Evolutionary conservation across 2,888 invertebrate genomes (phyloP).

Genomic region (Volucella inanis): DNA sequence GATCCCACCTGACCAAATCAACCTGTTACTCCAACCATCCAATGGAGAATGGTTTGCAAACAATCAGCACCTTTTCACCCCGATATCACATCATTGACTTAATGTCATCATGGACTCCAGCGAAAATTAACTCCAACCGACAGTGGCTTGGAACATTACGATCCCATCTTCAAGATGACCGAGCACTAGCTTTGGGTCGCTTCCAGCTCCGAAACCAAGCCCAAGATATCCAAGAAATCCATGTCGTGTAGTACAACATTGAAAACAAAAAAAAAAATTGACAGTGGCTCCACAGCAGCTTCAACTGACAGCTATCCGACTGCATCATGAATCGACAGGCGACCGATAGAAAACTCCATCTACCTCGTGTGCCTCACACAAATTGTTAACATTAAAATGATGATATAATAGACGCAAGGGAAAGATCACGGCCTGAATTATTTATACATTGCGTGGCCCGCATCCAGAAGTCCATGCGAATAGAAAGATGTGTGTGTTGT

Average conservation of each 20-base stretch:
- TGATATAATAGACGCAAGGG: conserved; percentile 72
- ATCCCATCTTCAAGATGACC: conserved; percentile 57
- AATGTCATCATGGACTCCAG: conserved; percentile 61
- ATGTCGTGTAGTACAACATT: conserved; percentile 15
- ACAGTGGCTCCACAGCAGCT: conserved; percentile 35
- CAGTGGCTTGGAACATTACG: conserved; percentile 55
- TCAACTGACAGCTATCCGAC: conserved; percentile 35
- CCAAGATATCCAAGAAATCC: neutral
- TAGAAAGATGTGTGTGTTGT: conserved; percentile 28
- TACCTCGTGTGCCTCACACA: conserved; percentile 60
- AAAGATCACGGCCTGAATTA: conserved; percentile 70
- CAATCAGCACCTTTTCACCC: conserved; percentile 72
- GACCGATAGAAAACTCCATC: conserved; percentile 54
- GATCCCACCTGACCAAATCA: conserved; percentile 43
- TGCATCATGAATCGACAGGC: conserved; percentile 49
- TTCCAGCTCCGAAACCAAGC: neutral
- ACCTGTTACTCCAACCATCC: neutral
- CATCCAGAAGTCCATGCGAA: neutral
- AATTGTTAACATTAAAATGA: conserved; percentile 74
- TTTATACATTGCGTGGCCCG: conserved; percentile 60
- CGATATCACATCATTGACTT: conserved; percentile 65
- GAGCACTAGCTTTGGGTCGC: conserved; percentile 14
- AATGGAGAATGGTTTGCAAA: conserved; percentile 36
- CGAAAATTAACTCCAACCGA: conserved; percentile 53
- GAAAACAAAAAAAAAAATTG: neutral